A percentile compares a stretch with the other conserved stretches of the same genome.
phyloP scores from a whole-genome alignment of 2,888 invertebrate genomes.

The Macrophya alboannulata region DNA sequence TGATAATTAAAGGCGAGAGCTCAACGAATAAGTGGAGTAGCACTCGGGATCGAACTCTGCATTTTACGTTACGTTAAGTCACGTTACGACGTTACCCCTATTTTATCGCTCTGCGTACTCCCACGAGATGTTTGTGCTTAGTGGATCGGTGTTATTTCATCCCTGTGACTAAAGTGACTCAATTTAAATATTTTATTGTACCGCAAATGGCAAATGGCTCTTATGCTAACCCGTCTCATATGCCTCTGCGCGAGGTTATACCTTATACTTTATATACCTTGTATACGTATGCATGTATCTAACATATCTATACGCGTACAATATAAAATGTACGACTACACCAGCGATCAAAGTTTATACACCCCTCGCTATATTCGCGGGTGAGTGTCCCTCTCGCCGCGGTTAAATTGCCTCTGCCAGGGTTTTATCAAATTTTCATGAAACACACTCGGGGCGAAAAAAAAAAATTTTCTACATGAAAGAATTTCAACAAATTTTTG shows the following conservation, averaged over 20 bases:
- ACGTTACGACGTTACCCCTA: neutral
- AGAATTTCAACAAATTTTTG: neutral
- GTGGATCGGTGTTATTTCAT: slow-evolving; percentile 54
- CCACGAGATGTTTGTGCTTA: slow-evolving; percentile 22
- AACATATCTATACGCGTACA: neutral
- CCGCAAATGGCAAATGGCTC: slow-evolving; percentile 24
- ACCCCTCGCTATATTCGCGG: neutral
- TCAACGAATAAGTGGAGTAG: neutral
- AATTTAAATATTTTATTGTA: slow-evolving; percentile 56
- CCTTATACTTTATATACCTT: neutral
- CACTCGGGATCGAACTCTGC: neutral
- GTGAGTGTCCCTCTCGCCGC: neutral
- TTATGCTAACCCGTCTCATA: slow-evolving; percentile 35
- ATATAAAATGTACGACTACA: neutral
- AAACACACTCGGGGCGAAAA: slow-evolving; percentile 9
- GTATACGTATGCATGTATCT: neutral
- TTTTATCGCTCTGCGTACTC: neutral
- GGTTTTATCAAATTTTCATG: slow-evolving; percentile 29
- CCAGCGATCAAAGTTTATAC: slow-evolving; percentile 20
- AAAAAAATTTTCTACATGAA: slow-evolving; percentile 18
- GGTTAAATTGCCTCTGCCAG: too few species aligned
- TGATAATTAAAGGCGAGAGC: neutral
- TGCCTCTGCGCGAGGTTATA: neutral
- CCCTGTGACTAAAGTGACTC: slow-evolving; percentile 49
- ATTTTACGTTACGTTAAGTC: neutral